Percentiles rank a stretch among this genome's conserved stretches.
Conservation (phyloP, 2,888 invertebrate genomes). For the Drymonia ruficornis region DNA sequence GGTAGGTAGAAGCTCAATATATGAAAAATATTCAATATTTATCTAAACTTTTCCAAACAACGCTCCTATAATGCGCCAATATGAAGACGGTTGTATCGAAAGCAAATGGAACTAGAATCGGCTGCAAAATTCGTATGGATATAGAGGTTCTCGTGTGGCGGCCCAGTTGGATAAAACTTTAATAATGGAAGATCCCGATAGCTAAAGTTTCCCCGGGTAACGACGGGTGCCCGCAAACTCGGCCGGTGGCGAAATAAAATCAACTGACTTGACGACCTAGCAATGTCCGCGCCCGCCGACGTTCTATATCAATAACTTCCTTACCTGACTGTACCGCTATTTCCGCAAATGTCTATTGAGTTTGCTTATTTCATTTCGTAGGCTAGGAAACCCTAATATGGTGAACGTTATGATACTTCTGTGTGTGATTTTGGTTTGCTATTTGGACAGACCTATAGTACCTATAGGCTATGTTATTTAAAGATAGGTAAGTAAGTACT, state of each 20-base stretch:
- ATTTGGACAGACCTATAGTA: too few relatives aligned
- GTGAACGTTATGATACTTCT: neutral
- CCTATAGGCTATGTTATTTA: too few relatives aligned
- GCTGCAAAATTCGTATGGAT: constrained; percentile 49
- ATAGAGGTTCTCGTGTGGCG: constrained; percentile 51
- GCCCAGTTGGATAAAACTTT: constrained; percentile 69
- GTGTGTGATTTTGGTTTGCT: neutral
- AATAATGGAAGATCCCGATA: constrained; percentile 69
- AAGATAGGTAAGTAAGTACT: too few relatives aligned
- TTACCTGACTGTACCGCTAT: constrained; percentile 16
- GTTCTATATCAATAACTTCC: constrained; percentile 29
- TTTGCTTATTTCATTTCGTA: constrained; percentile 1
- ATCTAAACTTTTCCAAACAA: constrained; percentile 3
- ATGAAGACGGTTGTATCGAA: constrained; percentile 16
- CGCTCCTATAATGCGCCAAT: neutral
- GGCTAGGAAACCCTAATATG: neutral
- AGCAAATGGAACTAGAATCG: constrained; percentile 36
- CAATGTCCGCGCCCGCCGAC: constrained; percentile 10
- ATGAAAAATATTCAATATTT: too few relatives aligned
- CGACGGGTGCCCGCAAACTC: constrained; percentile 59
- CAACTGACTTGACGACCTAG: constrained; percentile 47
- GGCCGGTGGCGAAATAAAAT: constrained; percentile 59
- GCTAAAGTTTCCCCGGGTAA: constrained; percentile 59
- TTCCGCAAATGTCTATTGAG: constrained; percentile 9
- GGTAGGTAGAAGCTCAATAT: too few relatives aligned